Evolutionary conservation across 2,113 vertebrate species (phyloP).

Genomic region (Serinus canaria): DNA sequence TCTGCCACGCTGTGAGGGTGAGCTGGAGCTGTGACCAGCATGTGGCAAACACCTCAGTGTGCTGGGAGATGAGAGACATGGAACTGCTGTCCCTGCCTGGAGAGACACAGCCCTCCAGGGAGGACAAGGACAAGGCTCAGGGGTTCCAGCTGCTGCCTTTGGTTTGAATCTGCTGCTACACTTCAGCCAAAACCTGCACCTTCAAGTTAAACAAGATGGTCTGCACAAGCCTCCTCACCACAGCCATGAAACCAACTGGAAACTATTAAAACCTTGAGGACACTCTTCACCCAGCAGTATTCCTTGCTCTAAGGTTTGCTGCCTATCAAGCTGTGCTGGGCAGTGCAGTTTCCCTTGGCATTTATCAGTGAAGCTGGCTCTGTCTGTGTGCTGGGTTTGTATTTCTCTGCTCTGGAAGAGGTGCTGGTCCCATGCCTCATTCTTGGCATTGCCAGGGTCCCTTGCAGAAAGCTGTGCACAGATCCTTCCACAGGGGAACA

Average conservation of each 20-base stretch:
- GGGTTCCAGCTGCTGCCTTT: neutral
- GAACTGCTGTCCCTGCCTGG: neutral
- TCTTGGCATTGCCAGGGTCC: neutral
- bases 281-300: neutral
- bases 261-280: neutral
- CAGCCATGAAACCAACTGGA: neutral
- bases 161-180: neutral
- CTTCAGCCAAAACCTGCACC: neutral
- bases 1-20: neutral
- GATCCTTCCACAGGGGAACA: neutral
- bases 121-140: neutral
- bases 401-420: constrained; percentile 3
- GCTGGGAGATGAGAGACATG: neutral
- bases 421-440: neutral
- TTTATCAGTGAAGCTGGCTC: neutral
- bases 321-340: neutral
- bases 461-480: neutral
- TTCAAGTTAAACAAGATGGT: neutral
- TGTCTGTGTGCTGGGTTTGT: neutral
- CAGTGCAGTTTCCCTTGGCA: neutral
- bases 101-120: neutral
- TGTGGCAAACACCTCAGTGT: accelerated
- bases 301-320: neutral
- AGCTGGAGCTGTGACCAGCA: neutral
- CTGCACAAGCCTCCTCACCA: neutral